Conservation (phyloP, 2,797 vertebrate species). For the Pelochelys cantorii region DNA sequence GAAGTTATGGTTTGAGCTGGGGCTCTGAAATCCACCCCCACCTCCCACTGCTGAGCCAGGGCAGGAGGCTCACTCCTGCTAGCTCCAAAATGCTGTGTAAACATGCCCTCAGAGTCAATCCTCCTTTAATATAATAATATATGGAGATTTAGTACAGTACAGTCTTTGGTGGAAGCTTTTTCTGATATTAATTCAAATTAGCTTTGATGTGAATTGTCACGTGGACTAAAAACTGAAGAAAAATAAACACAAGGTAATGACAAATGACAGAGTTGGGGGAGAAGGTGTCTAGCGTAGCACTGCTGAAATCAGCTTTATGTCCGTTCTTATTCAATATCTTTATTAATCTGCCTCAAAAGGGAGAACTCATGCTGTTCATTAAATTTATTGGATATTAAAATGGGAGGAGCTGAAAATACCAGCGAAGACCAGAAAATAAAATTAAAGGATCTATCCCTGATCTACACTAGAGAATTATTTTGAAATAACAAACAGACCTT, state of each 20-base stretch:
- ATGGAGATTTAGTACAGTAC: neutral
- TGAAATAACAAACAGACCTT: too few relatives aligned
- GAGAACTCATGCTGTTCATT: conserved; percentile 5
- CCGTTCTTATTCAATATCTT: conserved; percentile 31
- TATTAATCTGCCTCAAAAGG: conserved; percentile 43
- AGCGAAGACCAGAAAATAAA: neutral
- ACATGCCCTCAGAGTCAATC: neutral
- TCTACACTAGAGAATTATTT: too few relatives aligned
- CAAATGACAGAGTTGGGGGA: conserved; percentile 23
- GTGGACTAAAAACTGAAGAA: conserved; percentile 29
- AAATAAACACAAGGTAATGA: conserved; percentile 37
- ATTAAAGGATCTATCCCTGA: too few relatives aligned
- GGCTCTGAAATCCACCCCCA: too few relatives aligned
- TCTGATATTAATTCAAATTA: neutral
- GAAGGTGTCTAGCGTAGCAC: conserved; percentile 20
- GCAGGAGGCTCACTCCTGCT: too few relatives aligned
- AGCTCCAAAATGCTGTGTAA: too few relatives aligned
- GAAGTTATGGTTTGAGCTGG: too few relatives aligned
- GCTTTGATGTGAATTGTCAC: neutral
- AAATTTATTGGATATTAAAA: conserved; percentile 25
- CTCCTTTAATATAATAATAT: neutral
- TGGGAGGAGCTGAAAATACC: conserved; percentile 18
- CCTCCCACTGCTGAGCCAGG: too few relatives aligned
- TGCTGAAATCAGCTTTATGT: conserved; percentile 39
- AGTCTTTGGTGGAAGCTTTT: conserved; percentile 3